Evolutionary conservation across 2,888 invertebrate species (phyloP), one percentile per base, ranked within the genome.

Genomic region (Cephus spinipes): DNA sequence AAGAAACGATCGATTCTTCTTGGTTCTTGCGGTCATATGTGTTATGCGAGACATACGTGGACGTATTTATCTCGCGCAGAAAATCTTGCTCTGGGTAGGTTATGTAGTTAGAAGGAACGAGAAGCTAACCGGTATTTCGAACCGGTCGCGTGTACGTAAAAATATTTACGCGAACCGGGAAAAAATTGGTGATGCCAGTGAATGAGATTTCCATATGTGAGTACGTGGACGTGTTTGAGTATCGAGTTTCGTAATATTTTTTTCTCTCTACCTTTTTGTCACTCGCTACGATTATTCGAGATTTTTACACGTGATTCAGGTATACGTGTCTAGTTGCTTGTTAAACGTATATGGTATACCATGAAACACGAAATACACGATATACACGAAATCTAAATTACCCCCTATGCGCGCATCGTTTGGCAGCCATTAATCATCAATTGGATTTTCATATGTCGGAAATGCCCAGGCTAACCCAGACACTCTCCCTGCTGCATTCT

Each of bases 401-500:
- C 55, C 2, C 0, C 15, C 6, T 30, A 69, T 6, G 6, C 3
- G 4, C 6, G 69, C 11, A 32, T n/a, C 11, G 33, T 34, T 11
- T 23, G n/a, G 12, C 78, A 74, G 36, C 34, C 79, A 69, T 36
- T 77, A 76, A 78, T 77, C 81, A 81, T 80, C 81, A 81, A 83
- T 82, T 83, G 77, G 79, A 83, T 86, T 83, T 82, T 76, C 84
- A 81, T 80, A 80, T 81, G 80, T 79, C 80, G 82, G 81, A 80
- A 84, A 34, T 11, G 34, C 23, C 9, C 55, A 9, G 2, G 23
- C 6, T 23, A 55, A 23, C 55, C 23, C 23, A 55, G 2, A 9
- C 55, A 23, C 23, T 55, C 55, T 55, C 9, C 23, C 55, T 55
- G 23, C 55, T 55, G 23, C 55, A 23, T 23, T 55, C 23, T 55